Evolutionary conservation across 2,797 vertebrate species (phyloP), one percentile per base, ranked within the genome.

Genomic region (Vespertilio murinus): DNA sequence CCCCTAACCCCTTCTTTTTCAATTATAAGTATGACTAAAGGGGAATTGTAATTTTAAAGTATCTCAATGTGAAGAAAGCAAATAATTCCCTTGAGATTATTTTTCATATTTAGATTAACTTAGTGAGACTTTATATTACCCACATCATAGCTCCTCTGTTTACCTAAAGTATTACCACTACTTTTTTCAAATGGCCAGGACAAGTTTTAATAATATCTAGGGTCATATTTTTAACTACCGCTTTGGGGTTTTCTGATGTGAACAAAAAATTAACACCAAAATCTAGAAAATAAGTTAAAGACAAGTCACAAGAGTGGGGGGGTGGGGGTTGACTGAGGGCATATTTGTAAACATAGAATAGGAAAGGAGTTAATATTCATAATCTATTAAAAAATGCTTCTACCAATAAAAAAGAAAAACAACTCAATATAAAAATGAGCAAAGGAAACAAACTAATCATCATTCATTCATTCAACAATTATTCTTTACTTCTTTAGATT

Each of bases 21-120:
- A 94, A 95, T 96, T 95, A 96, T 80, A 94, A 95, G 56, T 77
- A 87, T 77, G 93, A 94, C 96, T 96, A 95, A 84, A 94, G 93
- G 91, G 83, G 42, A 93, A 77, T 17, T 67, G 35, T 69, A 83
- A 95, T 93, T 96, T 97, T 92, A 91, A 96, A 97, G 67, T 71
- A 88, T 25, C 64, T 73, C 56, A 40, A 2, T 93, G 47, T 95
- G 75, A 96, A 89, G 73, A 89, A 95, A 93, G 83, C 65, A 83
- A 92, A 65, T 73, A 81, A 97, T 80, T 95, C 89, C 71, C 91
- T 40, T 77, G 30, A 59, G 71, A 69, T 73, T 91, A 81, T 73
- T 95, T 90, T 96, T 95, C 87, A 84, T 91, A 81, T 89, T 94
- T 89, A 95, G 59, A 95, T 89, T 83, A 94, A 95, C 33, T 89